A percentile compares a stretch with the other conserved stretches of the same genome.
phyloP scores from a whole-genome alignment of 1,140 invertebrate species.

The Lucilia sericata region DNA sequence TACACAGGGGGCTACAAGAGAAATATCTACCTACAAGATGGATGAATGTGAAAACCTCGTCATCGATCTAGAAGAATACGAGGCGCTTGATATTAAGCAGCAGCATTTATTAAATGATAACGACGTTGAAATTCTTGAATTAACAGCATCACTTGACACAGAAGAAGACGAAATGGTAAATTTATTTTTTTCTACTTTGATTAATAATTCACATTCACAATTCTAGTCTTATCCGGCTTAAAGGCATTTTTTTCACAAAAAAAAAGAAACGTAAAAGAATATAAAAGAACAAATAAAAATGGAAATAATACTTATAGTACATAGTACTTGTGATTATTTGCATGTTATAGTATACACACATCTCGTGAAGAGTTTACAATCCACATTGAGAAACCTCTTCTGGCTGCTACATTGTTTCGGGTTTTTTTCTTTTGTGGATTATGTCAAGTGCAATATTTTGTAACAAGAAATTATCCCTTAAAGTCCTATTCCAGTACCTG shows the following conservation, averaged over 20 bases:
- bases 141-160: slow-evolving; percentile 31
- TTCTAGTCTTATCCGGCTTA: neutral
- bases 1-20: slow-evolving; percentile 44
- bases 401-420: no score
- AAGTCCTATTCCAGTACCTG: neutral
- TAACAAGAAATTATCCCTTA: slow-evolving; percentile 7
- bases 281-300: neutral
- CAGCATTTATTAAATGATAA: slow-evolving; percentile 50
- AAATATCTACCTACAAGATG: slow-evolving; percentile 60
- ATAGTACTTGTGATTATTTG: neutral
- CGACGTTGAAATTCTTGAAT: slow-evolving; percentile 49
- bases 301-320: neutral
- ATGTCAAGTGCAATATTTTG: slow-evolving; percentile 28
- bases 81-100: slow-evolving; percentile 52
- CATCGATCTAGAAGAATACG: slow-evolving; percentile 61
- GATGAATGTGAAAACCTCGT: slow-evolving; percentile 68
- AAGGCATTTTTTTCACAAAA: neutral
- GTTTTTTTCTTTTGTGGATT: slow-evolving; percentile 22
- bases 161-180: slow-evolving; percentile 65
- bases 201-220: neutral
- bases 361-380: neutral
- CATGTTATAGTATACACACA: slow-evolving; percentile 28
- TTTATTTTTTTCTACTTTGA: neutral
- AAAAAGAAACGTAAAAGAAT: neutral
- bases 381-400: neutral